Percentiles rank a stretch among this genome's conserved stretches.
phyloP scores from a whole-genome alignment of 2,888 invertebrate species.

The Cephus nigrinus region DNA sequence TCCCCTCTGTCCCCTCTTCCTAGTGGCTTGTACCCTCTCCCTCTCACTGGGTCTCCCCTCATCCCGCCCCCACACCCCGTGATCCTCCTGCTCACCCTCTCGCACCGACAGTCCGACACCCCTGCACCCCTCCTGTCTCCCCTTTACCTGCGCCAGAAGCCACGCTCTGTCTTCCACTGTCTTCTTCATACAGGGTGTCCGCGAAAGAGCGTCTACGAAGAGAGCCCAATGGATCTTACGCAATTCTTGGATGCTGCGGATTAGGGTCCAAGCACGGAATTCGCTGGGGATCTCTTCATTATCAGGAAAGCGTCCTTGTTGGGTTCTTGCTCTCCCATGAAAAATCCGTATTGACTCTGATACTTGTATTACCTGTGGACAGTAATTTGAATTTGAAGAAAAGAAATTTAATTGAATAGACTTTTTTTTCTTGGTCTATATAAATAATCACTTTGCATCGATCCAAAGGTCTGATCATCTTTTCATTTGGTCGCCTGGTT shows the following conservation, averaged over 20 bases:
- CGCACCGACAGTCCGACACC: not conserved
- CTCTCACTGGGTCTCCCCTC: constrained; percentile 30
- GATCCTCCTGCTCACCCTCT: not conserved
- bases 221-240: not conserved
- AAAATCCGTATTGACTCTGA: not conserved
- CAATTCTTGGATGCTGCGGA: not conserved
- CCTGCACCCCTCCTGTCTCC: constrained; percentile 8
- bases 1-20: constrained; percentile 20
- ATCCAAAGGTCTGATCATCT: not conserved
- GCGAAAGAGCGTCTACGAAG: not conserved
- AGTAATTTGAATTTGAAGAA: too few species aligned
- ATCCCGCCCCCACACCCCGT: constrained; percentile 15
- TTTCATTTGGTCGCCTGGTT: not conserved
- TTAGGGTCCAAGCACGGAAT: not conserved
- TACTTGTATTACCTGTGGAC: not conserved
- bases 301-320: not conserved
- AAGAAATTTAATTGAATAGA: too few species aligned
- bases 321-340: not conserved
- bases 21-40: not conserved
- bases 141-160: constrained; percentile 17
- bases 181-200: constrained; percentile 15
- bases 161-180: constrained; percentile 13
- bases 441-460: too few species aligned
- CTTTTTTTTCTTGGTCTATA: too few species aligned
- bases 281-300: not conserved